These are phyloP conservation scores for Hyphantria cunea DNA, from an alignment of 1,140 invertebrate genomes.

Conservation along the genomic window DNA sequence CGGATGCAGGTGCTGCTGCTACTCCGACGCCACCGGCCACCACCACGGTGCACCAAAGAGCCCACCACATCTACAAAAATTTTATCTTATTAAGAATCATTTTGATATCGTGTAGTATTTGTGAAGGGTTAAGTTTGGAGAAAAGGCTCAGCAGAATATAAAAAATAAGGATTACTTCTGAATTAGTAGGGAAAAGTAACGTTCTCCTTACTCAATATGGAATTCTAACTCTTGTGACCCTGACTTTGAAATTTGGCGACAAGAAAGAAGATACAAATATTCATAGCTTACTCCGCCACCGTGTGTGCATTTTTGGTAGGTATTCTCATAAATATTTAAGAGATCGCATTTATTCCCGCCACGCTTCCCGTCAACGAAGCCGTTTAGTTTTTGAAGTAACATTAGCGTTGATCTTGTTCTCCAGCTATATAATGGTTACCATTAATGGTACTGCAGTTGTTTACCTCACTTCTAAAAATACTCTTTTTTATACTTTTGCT, in stretches of 20 bases:
- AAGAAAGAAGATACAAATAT: too few species aligned
- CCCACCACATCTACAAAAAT: conserved; percentile 69
- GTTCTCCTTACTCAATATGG: too few species aligned
- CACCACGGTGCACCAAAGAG: conserved; percentile 59
- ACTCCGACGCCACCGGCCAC: conserved; percentile 50
- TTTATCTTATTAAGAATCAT: neutral
- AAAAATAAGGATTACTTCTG: too few species aligned
- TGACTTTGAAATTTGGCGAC: conserved; percentile 32
- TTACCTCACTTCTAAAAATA: neutral
- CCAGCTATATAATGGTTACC: too few species aligned
- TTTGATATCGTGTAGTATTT: neutral
- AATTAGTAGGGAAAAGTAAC: too few species aligned
- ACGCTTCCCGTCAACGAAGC: conserved; percentile 6
- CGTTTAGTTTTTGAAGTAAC: conserved; percentile 15
- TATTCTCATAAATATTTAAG: conserved; percentile 45
- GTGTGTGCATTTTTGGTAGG: conserved; percentile 40
- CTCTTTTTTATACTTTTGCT: too few species aligned
- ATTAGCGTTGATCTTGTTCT: neutral
- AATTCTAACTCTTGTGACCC: neutral
- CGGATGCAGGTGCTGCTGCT: conserved; percentile 47
- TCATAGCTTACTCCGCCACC: neutral
- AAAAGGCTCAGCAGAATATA: neutral
- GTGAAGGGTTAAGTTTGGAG: too few species aligned
- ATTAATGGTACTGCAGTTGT: neutral
- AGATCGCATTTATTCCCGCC: conserved; percentile 21